Evolutionary conservation across 2,888 invertebrate genomes (phyloP), one percentile per base, ranked within the genome.

Genomic region (Apotomis betuletana): DNA sequence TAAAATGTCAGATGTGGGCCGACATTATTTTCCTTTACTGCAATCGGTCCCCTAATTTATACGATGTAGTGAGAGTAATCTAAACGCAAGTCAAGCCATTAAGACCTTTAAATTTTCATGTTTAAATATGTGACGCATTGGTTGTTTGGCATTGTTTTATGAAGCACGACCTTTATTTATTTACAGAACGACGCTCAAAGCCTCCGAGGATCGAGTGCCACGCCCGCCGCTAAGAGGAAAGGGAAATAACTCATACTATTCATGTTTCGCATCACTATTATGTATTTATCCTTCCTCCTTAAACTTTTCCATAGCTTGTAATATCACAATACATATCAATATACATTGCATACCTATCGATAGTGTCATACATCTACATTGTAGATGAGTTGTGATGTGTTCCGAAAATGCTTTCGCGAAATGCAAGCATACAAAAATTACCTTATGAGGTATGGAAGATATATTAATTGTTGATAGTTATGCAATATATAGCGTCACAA

Each of bases 251-350:
- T 84, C 83, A 88, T 84, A 87, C 83, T 84, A 82, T 82, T 83
- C 81, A 79, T 84, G 82, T 85, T 87, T 90, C 85, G 85, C 85
- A 89, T 90, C 83, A 88, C 85, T 87, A 84, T 86, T 87, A 85
- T 91, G 87, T 90, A 91, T 91, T 91, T 89, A 87, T 89, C 86
- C 85, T 89, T 87, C 85, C 83, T 88, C 87, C 87, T 88, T 88
- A 83, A 85, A 87, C 85, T 74, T 74, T 88, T 90, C 90, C 91
- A 90, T 91, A 92, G 88, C 85, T 87, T 90, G 88, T 92, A 91
- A 90, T 92, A 92, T 91, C 91, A 91, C 90, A 91, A 90, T 88
- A 91, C 92, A 91, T 92, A 90, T 92, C 91, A 91, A 84, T 85
- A 81, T 73, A 74, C 75, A 78, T 80, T 83, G 85, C 83, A 83